A percentile compares a stretch with the other conserved stretches of the same genome.
phyloP scores from a whole-genome alignment of 2,888 invertebrate genomes.

The Gymnocheta viridis region DNA sequence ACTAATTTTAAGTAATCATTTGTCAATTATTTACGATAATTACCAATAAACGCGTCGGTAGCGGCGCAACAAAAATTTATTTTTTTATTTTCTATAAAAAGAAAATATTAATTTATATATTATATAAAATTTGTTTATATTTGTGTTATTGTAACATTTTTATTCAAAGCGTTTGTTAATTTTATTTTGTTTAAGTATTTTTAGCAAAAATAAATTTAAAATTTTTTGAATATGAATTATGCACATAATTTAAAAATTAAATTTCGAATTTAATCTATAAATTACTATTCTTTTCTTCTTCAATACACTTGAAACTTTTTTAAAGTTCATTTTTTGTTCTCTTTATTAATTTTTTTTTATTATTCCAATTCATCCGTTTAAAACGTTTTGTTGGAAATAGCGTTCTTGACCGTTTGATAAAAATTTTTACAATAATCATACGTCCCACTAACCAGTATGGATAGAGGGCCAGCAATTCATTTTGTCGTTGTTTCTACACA shows the following conservation, averaged over 20 bases:
- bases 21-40: too few species aligned
- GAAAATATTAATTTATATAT: too few species aligned
- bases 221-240: not conserved
- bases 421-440: constrained; percentile 78
- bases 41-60: too few species aligned
- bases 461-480: constrained; percentile 64
- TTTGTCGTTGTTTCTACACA: constrained; percentile 38
- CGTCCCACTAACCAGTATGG: constrained; percentile 64
- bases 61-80: too few species aligned
- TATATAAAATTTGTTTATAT: not conserved
- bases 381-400: constrained; percentile 68
- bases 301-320: constrained; percentile 24
- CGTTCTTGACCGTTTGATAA: constrained; percentile 82
- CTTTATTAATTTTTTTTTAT: constrained; percentile 26
- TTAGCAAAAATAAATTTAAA: not conserved
- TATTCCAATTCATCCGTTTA: constrained; percentile 43
- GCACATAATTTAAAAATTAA: constrained; percentile 52
- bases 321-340: constrained; percentile 24
- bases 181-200: not conserved
- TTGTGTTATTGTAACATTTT: constrained; percentile 60
- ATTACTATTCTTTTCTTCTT: constrained; percentile 13
- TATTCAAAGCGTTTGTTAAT: constrained; percentile 24
- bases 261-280: constrained; percentile 50
- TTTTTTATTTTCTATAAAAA: too few species aligned
- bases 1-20: too few species aligned